A percentile compares a stretch with the other conserved stretches of the same genome.
These are phyloP conservation scores for Varanus salvator DNA, from an alignment of 2,113 vertebrate genomes.

Conservation along the genomic window DNA sequence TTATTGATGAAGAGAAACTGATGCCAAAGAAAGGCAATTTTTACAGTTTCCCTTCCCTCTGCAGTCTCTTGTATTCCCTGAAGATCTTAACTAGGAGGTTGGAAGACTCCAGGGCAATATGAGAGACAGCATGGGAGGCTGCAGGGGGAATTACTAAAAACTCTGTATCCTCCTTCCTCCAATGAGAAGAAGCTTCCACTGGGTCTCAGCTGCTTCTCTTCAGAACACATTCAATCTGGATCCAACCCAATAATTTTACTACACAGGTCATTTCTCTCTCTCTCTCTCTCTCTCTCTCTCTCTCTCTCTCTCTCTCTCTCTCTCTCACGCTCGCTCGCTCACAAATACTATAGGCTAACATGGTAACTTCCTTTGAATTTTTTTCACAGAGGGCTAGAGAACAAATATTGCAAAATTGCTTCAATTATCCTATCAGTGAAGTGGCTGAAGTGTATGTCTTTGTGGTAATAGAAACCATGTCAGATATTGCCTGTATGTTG, in stretches of 20 bases:
- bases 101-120: background rate
- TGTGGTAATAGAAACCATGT: background rate
- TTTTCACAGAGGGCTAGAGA: background rate
- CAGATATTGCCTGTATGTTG: slow-evolving; percentile 74
- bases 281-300: background rate
- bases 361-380: background rate
- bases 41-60: background rate
- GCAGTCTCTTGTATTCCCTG: background rate
- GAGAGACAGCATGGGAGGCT: background rate
- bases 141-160: too few relatives aligned
- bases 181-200: background rate
- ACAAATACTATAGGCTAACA: background rate
- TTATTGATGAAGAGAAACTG: too few relatives aligned
- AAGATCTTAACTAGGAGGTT: background rate
- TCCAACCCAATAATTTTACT: background rate
- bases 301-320: too few relatives aligned
- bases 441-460: too few relatives aligned
- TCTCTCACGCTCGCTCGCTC: too few relatives aligned
- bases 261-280: background rate
- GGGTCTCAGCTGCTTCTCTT: background rate
- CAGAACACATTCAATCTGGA: background rate
- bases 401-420: background rate
- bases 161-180: background rate
- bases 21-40: background rate
- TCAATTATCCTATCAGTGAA: background rate